These are phyloP conservation scores for Coptotermes formosanus DNA, from an alignment of 1,140 invertebrate species.

Conservation along the genomic window DNA sequence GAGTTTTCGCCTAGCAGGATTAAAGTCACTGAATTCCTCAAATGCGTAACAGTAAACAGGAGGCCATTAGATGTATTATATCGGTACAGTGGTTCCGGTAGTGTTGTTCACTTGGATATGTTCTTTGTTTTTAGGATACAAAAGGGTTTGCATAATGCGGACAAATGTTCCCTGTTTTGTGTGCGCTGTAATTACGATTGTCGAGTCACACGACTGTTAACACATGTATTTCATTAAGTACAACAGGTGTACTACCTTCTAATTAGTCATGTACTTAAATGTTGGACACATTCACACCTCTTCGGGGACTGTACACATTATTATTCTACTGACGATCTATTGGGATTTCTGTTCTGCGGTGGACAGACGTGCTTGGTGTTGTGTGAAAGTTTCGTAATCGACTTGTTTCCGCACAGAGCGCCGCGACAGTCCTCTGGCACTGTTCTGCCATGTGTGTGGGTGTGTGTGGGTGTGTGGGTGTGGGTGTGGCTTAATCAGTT, in stretches of 20 bases:
- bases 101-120: too few species aligned
- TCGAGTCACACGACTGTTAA: background rate
- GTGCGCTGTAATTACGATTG: background rate
- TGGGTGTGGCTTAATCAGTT: too few species aligned
- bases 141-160: too few species aligned
- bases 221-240: background rate
- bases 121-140: too few species aligned
- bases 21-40: background rate
- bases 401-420: too few species aligned
- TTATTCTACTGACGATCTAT: background rate
- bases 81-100: too few species aligned
- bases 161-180: background rate
- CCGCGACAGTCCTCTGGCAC: too few species aligned
- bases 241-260: background rate
- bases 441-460: too few species aligned
- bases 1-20: background rate
- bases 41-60: background rate
- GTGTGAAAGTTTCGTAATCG: too few species aligned
- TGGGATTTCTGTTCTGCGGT: too few species aligned
- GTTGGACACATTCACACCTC: background rate
- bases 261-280: background rate
- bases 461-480: too few species aligned
- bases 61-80: background rate
- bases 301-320: background rate
- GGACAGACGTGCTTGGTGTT: too few species aligned